A percentile compares a stretch with the other conserved stretches of the same genome.
These are phyloP conservation scores for Diorhabda sublineata DNA, from an alignment of 1,140 invertebrate species.

Conservation along the genomic window DNA sequence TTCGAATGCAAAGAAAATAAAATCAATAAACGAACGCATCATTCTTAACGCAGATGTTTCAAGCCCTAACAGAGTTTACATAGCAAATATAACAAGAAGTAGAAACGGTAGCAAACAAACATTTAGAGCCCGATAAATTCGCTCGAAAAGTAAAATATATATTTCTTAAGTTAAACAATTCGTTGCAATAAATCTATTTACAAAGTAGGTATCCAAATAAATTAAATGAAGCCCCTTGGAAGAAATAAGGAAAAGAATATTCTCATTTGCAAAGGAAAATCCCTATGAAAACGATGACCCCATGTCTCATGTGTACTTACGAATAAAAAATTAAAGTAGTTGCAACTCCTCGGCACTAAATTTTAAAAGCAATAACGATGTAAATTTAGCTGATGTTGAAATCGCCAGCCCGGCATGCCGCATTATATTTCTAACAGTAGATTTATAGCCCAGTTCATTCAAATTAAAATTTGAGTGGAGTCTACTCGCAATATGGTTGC, in stretches of 20 bases:
- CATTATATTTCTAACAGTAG: conserved; percentile 35
- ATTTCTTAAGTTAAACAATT: too few relatives aligned
- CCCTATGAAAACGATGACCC: not conserved
- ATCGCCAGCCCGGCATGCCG: conserved; percentile 28
- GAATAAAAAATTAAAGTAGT: conserved; percentile 16
- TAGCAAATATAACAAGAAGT: too few relatives aligned
- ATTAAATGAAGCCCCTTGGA: not conserved
- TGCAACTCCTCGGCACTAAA: conserved; percentile 21
- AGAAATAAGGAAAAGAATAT: not conserved
- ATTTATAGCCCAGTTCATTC: conserved; percentile 39
- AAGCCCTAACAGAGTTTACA: too few relatives aligned
- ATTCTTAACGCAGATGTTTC: too few relatives aligned
- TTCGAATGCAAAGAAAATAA: too few relatives aligned
- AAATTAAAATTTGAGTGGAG: conserved; percentile 41
- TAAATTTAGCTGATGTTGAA: conserved; percentile 29
- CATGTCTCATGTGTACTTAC: not conserved
- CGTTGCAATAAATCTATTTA: too few relatives aligned
- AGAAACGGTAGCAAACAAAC: too few relatives aligned
- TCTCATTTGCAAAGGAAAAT: conserved; percentile 1
- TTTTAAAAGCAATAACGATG: conserved; percentile 26
- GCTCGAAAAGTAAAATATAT: not conserved
- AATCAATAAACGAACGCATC: too few relatives aligned
- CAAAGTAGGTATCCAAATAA: too few relatives aligned
- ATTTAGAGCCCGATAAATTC: not conserved
- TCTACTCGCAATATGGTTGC: conserved; percentile 29